Evolutionary conservation across 2,113 vertebrate genomes (phyloP), one percentile per base, ranked within the genome.

Genomic region (Clarias macrocephalus): DNA sequence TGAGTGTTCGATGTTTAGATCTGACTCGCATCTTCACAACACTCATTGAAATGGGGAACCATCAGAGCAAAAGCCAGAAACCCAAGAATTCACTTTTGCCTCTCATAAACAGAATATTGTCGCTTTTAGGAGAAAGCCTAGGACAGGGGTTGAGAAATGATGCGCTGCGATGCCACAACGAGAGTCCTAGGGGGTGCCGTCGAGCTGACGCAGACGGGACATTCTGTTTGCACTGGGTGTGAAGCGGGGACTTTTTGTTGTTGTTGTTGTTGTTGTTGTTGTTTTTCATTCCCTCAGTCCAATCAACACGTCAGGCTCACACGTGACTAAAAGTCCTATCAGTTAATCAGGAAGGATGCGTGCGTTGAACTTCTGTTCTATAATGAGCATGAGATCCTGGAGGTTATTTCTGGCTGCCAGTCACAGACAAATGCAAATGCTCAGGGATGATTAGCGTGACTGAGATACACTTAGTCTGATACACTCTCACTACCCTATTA

Each of bases 1-100:
- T 90, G 82, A 88, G 62, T 88, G 42, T 84, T 25, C 6, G 23
- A 16, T 52, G 23, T 83, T 86, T 59, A 25, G 87, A 80, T 33
- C 28, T 87, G 76, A 87, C 42, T 88, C n/a, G 56, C 82, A 66
- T 70, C 33, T 68, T 59, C 60, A 68, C 76, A 28, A 84, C 33
- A 82, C 16, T 54, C 21, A 65, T 7, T 82, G n/a, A 82, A 52
- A 60, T 48, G n/a, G 54, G 42, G 42, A 28, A 59, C 21, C 48
- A 73, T 86, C 30, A 52, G 28, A 86, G 84, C 68, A 30, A 85
- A 63, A 9, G 66, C 52, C 62, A 62, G 81, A 62, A 62, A 80
- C 75, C 21, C 48, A 28, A 73, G 81, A 56, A 85, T 85, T 66
- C 56, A 82, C 37, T 73, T n/a, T 82, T 75, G 33, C 0, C 37